Evolutionary conservation across 2,113 vertebrate species (phyloP).

Genomic region (Rhineura floridana): DNA sequence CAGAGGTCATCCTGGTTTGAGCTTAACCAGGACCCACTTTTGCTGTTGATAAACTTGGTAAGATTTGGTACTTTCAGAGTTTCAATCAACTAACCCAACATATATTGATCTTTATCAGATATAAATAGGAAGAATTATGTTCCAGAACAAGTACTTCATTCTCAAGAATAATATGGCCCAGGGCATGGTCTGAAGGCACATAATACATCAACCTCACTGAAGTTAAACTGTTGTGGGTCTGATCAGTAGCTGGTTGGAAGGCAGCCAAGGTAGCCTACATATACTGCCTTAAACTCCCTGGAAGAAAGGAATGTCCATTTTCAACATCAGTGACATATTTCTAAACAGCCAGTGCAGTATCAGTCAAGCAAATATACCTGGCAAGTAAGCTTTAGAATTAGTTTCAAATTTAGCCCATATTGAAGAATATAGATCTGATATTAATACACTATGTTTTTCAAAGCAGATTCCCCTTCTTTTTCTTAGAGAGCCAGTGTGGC

Average conservation of each 20-base stretch:
- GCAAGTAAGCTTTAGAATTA: neutral
- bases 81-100: neutral
- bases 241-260: neutral
- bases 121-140: neutral
- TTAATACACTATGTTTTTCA: too few relatives aligned
- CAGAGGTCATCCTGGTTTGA: neutral
- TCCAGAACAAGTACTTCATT: neutral
- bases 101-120: neutral
- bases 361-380: neutral
- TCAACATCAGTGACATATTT: neutral
- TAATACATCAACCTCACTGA: neutral
- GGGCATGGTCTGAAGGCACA: neutral
- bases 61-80: neutral
- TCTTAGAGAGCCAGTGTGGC: too few relatives aligned
- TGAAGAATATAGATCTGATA: neutral
- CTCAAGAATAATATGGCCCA: neutral
- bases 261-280: neutral
- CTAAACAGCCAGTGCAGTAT: neutral
- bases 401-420: neutral
- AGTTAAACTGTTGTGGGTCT: neutral
- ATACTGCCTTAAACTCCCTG: neutral
- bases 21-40: too few relatives aligned
- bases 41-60: neutral
- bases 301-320: neutral
- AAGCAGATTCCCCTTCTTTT: too few relatives aligned